phyloP scores from a whole-genome alignment of 1,140 invertebrate genomes.

The Rhagoletis pomonella region DNA sequence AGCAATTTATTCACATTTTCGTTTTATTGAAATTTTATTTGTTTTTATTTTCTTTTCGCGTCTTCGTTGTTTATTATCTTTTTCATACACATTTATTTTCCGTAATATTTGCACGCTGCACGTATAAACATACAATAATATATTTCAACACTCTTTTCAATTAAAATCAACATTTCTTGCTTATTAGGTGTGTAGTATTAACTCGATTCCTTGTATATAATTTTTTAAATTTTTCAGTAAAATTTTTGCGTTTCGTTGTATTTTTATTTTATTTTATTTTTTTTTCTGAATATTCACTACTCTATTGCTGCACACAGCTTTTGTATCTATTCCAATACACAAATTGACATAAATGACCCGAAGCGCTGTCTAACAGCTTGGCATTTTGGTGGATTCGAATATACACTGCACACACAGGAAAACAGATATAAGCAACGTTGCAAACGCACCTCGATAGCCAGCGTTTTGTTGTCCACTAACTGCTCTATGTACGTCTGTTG shows the following conservation, averaged over 20 bases:
- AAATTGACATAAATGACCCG: conserved; percentile 23
- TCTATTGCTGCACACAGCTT: neutral
- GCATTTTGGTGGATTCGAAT: conserved; percentile 27
- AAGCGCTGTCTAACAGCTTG: conserved; percentile 46
- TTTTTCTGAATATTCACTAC: conserved; percentile 8
- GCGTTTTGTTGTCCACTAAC: neutral
- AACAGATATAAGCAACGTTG: neutral
- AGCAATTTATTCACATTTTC: conserved; percentile 5
- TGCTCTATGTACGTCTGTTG: neutral
- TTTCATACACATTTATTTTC: neutral
- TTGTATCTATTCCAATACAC: conserved; percentile 6
- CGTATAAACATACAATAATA: neutral
- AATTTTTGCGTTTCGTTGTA: neutral
- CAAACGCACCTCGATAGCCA: neutral
- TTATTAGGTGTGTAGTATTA: neutral
- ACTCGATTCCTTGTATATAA: no score
- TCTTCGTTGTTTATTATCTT: neutral
- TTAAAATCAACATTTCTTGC: neutral
- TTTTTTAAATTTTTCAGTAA: no score
- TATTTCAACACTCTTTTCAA: neutral
- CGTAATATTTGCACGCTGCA: no score
- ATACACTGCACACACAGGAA: neutral
- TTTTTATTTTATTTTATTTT: neutral
- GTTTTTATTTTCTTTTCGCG: neutral
- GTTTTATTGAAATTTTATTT: neutral